Percentiles rank a stretch among this genome's conserved stretches.
Evolutionary conservation across 2,113 vertebrate genomes (phyloP).

Genomic region (Monarcha castaneiventris): DNA sequence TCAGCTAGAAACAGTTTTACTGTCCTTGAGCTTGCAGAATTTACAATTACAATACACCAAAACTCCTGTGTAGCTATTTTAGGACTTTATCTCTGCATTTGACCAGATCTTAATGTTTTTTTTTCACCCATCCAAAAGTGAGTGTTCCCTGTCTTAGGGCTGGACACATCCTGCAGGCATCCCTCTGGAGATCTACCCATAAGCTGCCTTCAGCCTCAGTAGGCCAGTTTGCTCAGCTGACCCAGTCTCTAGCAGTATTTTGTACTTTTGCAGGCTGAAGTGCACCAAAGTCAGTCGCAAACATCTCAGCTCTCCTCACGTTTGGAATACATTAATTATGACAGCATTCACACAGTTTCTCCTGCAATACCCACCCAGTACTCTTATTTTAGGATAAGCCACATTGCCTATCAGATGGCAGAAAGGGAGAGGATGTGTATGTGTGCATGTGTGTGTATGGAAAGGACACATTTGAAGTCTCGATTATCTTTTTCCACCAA

Average conservation of each 20-base stretch:
- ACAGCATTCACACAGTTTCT: background rate
- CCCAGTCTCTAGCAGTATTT: background rate
- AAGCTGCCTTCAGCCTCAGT: background rate
- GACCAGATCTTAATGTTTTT: background rate
- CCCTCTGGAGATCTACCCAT: background rate
- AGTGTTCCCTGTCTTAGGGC: background rate
- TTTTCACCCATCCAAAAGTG: background rate
- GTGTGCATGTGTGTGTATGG: background rate
- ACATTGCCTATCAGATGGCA: fast-evolving
- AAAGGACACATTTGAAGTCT: background rate
- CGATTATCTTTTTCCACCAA: background rate
- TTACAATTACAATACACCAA: background rate
- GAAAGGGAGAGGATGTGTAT: background rate
- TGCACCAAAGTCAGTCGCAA: background rate
- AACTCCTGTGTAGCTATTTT: background rate
- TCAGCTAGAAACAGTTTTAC: background rate
- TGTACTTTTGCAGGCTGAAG: background rate
- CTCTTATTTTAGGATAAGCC: background rate
- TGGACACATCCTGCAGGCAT: background rate
- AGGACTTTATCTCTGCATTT: background rate
- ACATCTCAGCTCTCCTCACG: background rate
- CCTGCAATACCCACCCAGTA: background rate
- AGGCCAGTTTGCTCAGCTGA: background rate
- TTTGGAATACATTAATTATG: background rate
- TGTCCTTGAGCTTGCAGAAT: background rate